Percentiles rank a stretch among this genome's conserved stretches.
phyloP scores from a whole-genome alignment of 1,140 invertebrate genomes.

The Drosophila miranda region DNA sequence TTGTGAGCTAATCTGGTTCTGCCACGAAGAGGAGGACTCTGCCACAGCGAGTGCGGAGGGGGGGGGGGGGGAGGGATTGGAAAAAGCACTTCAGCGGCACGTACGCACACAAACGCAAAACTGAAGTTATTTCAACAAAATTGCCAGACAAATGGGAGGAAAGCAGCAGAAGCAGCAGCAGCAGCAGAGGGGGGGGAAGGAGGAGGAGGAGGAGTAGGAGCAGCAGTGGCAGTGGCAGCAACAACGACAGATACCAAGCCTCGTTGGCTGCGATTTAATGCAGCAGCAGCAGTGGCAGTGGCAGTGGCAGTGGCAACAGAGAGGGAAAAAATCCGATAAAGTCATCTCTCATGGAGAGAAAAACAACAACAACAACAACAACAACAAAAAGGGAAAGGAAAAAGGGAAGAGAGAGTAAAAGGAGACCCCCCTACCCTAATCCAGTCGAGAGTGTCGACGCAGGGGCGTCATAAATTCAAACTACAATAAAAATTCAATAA shows the following conservation, averaged over 20 bases:
- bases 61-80: background rate
- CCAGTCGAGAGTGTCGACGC: constrained; percentile 62
- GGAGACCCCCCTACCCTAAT: constrained; percentile 46
- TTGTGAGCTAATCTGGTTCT: constrained; percentile 75
- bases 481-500: constrained; percentile 81
- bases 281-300: constrained; percentile 67
- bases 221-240: too few species aligned
- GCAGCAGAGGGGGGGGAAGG: background rate
- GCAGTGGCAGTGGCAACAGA: constrained; percentile 11
- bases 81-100: constrained; percentile 71
- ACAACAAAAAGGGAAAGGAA: background rate
- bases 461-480: constrained; percentile 74
- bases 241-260: constrained; percentile 52
- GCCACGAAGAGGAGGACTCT: constrained; percentile 36
- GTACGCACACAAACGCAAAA: constrained; percentile 75
- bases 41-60: background rate
- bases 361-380: too few species aligned
- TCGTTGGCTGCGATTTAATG: constrained; percentile 76
- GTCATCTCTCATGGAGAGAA: constrained; percentile 50
- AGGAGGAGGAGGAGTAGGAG: background rate
- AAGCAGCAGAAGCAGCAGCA: background rate
- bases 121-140: constrained; percentile 80
- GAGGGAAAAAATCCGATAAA: constrained; percentile 65
- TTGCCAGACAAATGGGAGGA: constrained; percentile 69
- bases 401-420: constrained; percentile 2